Evolutionary conservation across 2,888 invertebrate genomes (phyloP), one percentile per base, ranked within the genome.

Genomic region (Poecilobothrus nobilitatus): DNA sequence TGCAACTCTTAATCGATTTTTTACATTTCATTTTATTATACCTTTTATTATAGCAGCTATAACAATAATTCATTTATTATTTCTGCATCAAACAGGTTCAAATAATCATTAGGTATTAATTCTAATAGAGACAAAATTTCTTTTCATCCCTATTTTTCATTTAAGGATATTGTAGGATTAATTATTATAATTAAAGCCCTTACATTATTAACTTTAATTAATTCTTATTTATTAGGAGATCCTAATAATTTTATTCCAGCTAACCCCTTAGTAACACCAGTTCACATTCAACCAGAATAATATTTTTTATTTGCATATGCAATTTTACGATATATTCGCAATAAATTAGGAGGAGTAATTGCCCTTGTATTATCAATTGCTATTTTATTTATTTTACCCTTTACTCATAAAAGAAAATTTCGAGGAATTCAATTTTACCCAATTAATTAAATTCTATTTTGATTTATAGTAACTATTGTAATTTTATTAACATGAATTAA

Each of bases 221-320:
- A n/a, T n/a, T n/a, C n/a, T n/a, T n/a, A n/a, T n/a, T n/a, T n/a
- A n/a, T n/a, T 91, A 78, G 84, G 86, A 74, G 90, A 91, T 37
- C 87, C 89, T 0, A 90, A 90, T 83, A 91, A 91, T 82, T 91
- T 90, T 82, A 87, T 85, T 22, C 86, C 86, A 0, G 78, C 77
- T 3, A 77, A 78, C 20, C 77, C 76, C 0, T 68, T 78, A 72
- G 76, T 87, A 20, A 91, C 90, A 0, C 90, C 91, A 0, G 78
- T 85, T 9, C 91, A 91, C 77, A 91, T 91, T 84, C 89, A 91
- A 86, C 91, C 91, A 65, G 91, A 92, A n/a, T n/a, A n/a, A n/a
- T n/a, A n/a, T n/a, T n/a, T n/a, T n/a, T n/a, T n/a, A n/a, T n/a
- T n/a, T n/a, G 90, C 91, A n/a, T 91, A 91, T 80, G 89, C 91